A percentile compares a stretch with the other conserved stretches of the same genome.
These are phyloP conservation scores for Rhamnusium bicolor DNA, from an alignment of 2,888 invertebrate genomes.

Conservation along the genomic window DNA sequence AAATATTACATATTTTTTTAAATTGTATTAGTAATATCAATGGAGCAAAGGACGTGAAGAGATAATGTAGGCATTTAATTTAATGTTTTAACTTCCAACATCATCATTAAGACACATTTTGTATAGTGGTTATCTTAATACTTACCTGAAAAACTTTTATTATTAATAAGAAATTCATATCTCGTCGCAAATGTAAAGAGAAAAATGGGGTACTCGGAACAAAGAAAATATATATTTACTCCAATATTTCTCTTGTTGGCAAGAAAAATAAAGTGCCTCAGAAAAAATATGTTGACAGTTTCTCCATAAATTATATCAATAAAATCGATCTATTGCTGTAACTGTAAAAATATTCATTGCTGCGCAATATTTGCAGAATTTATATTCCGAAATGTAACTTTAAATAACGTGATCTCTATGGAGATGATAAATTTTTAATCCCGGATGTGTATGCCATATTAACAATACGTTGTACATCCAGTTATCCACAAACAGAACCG, in stretches of 20 bases:
- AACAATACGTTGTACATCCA: neutral
- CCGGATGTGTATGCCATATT: neutral
- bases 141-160: neutral
- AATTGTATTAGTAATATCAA: no score
- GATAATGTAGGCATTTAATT: no score
- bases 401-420: neutral
- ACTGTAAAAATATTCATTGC: conserved; percentile 38
- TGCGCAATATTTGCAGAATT: neutral
- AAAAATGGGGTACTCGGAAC: neutral
- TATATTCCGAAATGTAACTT: neutral
- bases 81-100: no score
- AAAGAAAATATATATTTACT: neutral
- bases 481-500: conserved; percentile 1
- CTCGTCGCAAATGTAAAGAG: neutral
- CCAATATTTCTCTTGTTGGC: neutral
- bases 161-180: neutral
- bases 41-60: no score
- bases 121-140: no score
- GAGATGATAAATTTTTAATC: conserved; percentile 2
- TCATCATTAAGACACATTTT: no score
- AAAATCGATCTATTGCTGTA: conserved; percentile 26
- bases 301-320: conserved; percentile 22
- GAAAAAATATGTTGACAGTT: conserved; percentile 19
- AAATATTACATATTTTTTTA: no score
- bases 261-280: conserved; percentile 12